Percentiles rank a stretch among this genome's conserved stretches.
phyloP scores from a whole-genome alignment of 2,113 vertebrate genomes.

The Phalacrocorax carbo region DNA sequence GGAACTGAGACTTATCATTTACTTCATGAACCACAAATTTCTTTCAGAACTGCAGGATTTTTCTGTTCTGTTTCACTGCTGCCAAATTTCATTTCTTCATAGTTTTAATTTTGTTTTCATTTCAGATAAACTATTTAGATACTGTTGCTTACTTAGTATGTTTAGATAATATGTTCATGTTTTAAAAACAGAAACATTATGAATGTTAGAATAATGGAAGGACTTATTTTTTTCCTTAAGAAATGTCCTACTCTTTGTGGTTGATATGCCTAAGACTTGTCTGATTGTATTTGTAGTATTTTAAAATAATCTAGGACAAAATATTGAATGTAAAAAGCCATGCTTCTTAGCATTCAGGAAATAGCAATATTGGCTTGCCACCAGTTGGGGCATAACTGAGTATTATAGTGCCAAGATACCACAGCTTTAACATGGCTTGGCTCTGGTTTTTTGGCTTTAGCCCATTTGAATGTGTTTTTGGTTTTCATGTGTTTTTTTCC shows the following conservation, averaged over 20 bases:
- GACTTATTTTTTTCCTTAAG: neutral
- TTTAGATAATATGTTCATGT: neutral
- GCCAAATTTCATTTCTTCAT: neutral
- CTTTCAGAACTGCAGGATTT: neutral
- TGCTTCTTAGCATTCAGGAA: neutral
- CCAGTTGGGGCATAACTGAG: neutral
- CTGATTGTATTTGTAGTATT: neutral
- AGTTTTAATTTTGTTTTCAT: neutral
- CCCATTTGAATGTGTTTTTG: neutral
- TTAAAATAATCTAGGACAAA: neutral
- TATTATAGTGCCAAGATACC: neutral
- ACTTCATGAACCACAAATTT: neutral
- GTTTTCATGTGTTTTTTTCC: rapidly evolving
- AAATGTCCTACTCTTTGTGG: neutral
- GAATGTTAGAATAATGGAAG: neutral
- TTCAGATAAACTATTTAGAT: neutral
- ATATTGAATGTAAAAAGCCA: rapidly evolving
- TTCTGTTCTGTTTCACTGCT: neutral
- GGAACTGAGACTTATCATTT: neutral
- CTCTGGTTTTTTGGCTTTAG: neutral
- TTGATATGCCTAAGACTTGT: neutral
- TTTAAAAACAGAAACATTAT: neutral
- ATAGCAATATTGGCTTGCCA: neutral
- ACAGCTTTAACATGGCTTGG: neutral
- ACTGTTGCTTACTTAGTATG: neutral